A percentile compares a stretch with the other conserved stretches of the same genome.
Evolutionary conservation across 2,888 invertebrate species (phyloP).

Genomic region (Tachystola acroxantha): DNA sequence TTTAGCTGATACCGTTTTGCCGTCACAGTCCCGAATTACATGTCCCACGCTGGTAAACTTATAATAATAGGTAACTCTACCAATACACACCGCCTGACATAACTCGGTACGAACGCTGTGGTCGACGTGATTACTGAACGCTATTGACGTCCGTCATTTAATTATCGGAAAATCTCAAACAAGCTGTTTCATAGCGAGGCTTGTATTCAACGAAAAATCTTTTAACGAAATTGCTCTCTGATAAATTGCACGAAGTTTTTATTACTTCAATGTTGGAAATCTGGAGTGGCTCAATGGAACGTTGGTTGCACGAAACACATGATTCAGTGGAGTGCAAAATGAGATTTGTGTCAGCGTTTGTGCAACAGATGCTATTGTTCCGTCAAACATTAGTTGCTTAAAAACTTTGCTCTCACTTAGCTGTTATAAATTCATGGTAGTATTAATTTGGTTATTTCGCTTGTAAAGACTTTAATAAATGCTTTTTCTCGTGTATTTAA

Average conservation of each 20-base stretch:
- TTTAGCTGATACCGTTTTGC: too few species aligned
- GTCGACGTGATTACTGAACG: background rate
- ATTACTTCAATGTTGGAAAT: background rate
- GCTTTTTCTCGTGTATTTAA: too few species aligned
- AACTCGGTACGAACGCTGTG: background rate
- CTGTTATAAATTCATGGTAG: too few species aligned
- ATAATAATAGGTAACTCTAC: too few species aligned
- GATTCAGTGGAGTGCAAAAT: conserved; percentile 22
- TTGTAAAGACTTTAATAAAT: too few species aligned
- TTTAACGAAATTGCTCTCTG: background rate
- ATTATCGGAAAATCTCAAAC: conserved; percentile 9
- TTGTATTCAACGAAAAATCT: background rate
- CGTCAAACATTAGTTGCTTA: conserved; percentile 10
- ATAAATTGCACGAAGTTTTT: background rate
- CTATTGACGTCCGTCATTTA: conserved; percentile 4
- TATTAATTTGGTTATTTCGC: too few species aligned
- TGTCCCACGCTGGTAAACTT: too few species aligned
- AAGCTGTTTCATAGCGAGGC: background rate
- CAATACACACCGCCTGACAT: too few species aligned
- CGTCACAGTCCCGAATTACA: too few species aligned
- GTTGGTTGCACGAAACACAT: conserved; percentile 2
- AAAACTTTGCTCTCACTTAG: conserved; percentile 7
- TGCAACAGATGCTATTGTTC: conserved; percentile 25
- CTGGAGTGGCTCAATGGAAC: background rate
- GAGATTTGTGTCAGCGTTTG: conserved; percentile 18